These are phyloP conservation scores for Trypoxylon attenuatum DNA, from an alignment of 2,888 invertebrate species.

Conservation along the genomic window DNA sequence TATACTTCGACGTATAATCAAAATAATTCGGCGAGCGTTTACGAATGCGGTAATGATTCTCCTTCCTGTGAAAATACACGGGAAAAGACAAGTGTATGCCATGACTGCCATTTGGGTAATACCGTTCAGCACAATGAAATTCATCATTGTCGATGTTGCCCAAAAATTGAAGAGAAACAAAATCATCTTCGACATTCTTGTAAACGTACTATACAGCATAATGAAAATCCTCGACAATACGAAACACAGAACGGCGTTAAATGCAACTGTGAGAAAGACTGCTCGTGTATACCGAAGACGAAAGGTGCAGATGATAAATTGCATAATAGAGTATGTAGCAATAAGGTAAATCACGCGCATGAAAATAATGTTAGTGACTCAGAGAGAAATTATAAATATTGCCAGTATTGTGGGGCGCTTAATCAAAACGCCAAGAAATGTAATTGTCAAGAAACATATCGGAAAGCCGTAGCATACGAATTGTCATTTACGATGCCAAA, in stretches of 20 bases:
- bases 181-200: slow-evolving; percentile 24
- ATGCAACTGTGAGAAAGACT: slow-evolving; percentile 55
- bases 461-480: slow-evolving; percentile 75
- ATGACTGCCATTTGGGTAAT: slow-evolving; percentile 15
- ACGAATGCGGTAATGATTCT: slow-evolving; percentile 49
- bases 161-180: slow-evolving; percentile 23
- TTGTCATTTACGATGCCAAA: slow-evolving; percentile 67
- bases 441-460: slow-evolving; percentile 61
- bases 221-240: slow-evolving; percentile 22
- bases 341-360: slow-evolving; percentile 29
- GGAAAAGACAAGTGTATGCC: slow-evolving; percentile 7
- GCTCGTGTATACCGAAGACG: slow-evolving; percentile 46
- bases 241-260: slow-evolving; percentile 48
- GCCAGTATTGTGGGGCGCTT: slow-evolving; percentile 61
- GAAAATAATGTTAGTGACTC: slow-evolving; percentile 22
- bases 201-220: slow-evolving; percentile 14
- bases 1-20: slow-evolving; percentile 15
- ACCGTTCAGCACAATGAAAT: slow-evolving; percentile 19
- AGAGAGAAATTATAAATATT: slow-evolving; percentile 55
- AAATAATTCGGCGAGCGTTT: slow-evolving; percentile 23
- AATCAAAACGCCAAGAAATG: slow-evolving; percentile 63
- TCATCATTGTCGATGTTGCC: slow-evolving; percentile 13
- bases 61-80: slow-evolving; percentile 43
- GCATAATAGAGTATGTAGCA: slow-evolving; percentile 22
- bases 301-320: slow-evolving; percentile 32